Conservation (phyloP, 2,797 vertebrate genomes). For the Petrocephalus sullivani region DNA sequence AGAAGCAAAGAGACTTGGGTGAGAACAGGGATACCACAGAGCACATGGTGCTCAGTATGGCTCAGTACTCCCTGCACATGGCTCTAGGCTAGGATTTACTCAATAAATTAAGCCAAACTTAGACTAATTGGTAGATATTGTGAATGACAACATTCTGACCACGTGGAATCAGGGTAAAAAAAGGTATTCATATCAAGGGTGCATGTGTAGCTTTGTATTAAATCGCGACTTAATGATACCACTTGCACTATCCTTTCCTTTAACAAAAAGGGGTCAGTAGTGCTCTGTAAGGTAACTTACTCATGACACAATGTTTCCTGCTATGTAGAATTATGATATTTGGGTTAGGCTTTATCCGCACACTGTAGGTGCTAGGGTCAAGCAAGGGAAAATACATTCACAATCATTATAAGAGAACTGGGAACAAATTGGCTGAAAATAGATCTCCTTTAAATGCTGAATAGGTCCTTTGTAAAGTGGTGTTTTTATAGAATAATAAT, state of each 20-base stretch:
- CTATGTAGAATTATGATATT: background rate
- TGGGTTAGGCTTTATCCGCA: background rate
- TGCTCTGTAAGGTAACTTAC: background rate
- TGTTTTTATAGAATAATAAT: background rate
- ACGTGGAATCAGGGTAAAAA: background rate
- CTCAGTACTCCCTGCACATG: background rate
- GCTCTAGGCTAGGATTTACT: background rate
- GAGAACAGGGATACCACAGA: background rate
- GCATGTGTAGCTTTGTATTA: background rate
- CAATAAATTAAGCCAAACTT: background rate
- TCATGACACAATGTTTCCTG: slow-evolving; percentile 6
- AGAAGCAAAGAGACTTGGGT: background rate
- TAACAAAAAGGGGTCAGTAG: background rate
- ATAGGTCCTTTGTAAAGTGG: background rate
- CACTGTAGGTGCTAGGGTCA: background rate
- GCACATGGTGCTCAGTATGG: background rate
- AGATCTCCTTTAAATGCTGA: background rate
- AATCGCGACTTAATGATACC: background rate
- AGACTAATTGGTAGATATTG: background rate
- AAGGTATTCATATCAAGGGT: background rate
- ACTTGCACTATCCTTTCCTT: background rate
- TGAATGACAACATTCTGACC: background rate
- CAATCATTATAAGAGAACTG: background rate
- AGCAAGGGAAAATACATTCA: background rate
- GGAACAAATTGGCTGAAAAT: background rate